Percentiles rank a stretch among this genome's conserved stretches.
Evolutionary conservation across 2,888 invertebrate species (phyloP).

Genomic region (Synergus umbraculus): DNA sequence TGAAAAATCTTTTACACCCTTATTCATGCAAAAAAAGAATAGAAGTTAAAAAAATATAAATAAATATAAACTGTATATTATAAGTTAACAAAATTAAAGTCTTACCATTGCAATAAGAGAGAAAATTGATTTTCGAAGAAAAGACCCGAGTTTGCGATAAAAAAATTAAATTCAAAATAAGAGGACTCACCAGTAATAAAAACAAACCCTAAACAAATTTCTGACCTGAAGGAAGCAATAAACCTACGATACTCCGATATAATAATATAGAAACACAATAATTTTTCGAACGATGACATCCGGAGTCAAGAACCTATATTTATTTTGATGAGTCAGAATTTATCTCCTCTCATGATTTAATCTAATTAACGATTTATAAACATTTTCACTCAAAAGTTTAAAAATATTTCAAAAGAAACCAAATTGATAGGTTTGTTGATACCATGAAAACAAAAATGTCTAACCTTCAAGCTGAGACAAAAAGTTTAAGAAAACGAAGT

Average conservation of each 20-base stretch:
- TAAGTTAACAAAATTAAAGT: not conserved
- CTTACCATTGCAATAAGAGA: not conserved
- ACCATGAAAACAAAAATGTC: not conserved
- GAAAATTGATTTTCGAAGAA: not conserved
- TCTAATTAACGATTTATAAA: not conserved
- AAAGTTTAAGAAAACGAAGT: not conserved
- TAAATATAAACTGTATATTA: not conserved
- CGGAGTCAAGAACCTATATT: not conserved
- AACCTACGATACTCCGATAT: not conserved
- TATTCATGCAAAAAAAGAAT: not conserved
- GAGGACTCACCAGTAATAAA: not conserved
- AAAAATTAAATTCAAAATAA: not conserved
- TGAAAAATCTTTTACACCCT: not conserved
- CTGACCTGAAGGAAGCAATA: not conserved
- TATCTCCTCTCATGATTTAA: not conserved
- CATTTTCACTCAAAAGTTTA: not conserved
- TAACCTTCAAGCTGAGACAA: not conserved
- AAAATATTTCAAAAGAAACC: not conserved
- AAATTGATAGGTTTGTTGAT: not conserved
- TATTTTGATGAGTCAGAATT: not conserved
- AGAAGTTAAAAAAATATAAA: too few relatives aligned
- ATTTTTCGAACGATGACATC: not conserved
- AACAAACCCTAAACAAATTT: not conserved
- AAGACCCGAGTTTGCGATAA: not conserved
- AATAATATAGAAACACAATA: not conserved